These are phyloP conservation scores for Pterocles orientalis DNA, from an alignment of 2,113 vertebrate species.

Conservation along the genomic window DNA sequence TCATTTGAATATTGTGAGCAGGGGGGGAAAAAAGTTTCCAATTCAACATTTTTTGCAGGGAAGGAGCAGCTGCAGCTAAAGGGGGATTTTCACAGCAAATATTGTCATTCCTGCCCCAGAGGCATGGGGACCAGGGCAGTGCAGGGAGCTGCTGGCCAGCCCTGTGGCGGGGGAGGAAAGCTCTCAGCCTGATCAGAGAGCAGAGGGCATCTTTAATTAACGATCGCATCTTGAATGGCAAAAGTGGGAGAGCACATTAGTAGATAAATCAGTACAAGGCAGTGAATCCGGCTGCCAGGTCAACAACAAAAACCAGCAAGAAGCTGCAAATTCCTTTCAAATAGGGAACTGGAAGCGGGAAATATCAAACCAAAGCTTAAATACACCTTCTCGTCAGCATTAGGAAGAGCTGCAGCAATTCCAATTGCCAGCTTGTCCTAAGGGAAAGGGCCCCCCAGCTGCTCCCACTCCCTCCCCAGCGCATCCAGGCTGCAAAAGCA, in stretches of 20 bases:
- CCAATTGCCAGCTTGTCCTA: background rate
- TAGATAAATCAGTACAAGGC: background rate
- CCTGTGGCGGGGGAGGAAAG: rapidly evolving
- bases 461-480: background rate
- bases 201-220: background rate
- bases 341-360: background rate
- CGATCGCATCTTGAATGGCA: background rate
- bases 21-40: rapidly evolving
- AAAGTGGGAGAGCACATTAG: background rate
- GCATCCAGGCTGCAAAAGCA: background rate
- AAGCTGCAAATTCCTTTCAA: background rate
- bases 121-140: background rate
- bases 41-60: background rate
- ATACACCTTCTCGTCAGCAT: background rate
- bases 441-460: background rate
- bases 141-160: background rate
- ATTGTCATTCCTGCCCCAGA: background rate
- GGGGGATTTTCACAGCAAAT: background rate
- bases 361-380: background rate
- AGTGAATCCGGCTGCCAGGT: background rate
- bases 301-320: background rate
- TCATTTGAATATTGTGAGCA: background rate
- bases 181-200: background rate
- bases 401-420: background rate
- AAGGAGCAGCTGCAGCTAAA: background rate